Evolutionary conservation across 2,888 invertebrate genomes (phyloP).

Genomic region (Podotricha telesiphe): DNA sequence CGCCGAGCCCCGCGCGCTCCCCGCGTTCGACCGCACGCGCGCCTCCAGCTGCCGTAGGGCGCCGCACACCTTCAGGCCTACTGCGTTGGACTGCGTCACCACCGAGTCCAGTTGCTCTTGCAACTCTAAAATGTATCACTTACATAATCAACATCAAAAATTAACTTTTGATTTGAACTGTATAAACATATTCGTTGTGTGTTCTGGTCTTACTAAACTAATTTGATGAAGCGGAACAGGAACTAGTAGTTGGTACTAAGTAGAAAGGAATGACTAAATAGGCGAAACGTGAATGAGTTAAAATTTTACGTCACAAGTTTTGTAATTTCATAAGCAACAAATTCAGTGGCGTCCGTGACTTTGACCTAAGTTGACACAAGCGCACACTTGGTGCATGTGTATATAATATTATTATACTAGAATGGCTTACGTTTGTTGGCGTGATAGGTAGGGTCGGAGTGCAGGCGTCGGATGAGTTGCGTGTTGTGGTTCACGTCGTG

Average conservation of each 20-base stretch:
- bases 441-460: slow-evolving; percentile 83
- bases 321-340: not conserved
- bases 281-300: no score
- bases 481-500: slow-evolving; percentile 77
- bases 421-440: slow-evolving; percentile 60
- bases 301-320: not conserved
- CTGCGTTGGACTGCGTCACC: slow-evolving; percentile 78
- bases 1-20: slow-evolving; percentile 66
- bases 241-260: not conserved
- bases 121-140: slow-evolving; percentile 68
- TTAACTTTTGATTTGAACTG: no score
- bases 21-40: slow-evolving; percentile 51
- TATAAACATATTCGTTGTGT: no score
- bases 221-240: not conserved
- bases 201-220: no score
- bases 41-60: slow-evolving; percentile 80
- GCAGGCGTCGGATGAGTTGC: slow-evolving; percentile 74
- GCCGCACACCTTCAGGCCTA: slow-evolving; percentile 78
- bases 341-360: not conserved
- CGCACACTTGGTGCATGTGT: not conserved
- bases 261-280: no score
- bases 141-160: not conserved
- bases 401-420: not conserved
- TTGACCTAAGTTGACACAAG: not conserved
- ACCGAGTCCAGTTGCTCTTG: slow-evolving; percentile 85